A percentile compares a stretch with the other conserved stretches of the same genome.
These are phyloP conservation scores for Gnatocerus cornutus DNA, from an alignment of 2,888 invertebrate genomes.

Conservation along the genomic window DNA sequence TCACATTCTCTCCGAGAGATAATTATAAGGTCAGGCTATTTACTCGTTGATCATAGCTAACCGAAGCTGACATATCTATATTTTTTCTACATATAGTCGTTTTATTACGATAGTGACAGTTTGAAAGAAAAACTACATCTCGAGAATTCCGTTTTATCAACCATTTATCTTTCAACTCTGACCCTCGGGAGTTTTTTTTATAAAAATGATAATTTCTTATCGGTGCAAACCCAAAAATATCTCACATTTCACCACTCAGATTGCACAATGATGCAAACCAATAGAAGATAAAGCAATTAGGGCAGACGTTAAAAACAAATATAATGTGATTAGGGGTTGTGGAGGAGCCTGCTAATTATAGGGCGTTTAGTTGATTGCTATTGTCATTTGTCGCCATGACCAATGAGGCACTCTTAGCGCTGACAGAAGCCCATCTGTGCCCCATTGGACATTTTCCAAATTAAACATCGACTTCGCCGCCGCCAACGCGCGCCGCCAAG, in stretches of 20 bases:
- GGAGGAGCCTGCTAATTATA: conserved; percentile 48
- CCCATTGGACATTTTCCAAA: conserved; percentile 61
- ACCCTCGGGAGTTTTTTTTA: conserved; percentile 40
- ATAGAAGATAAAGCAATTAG: conserved; percentile 45
- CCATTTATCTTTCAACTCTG: conserved; percentile 41
- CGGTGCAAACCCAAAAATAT: conserved; percentile 29
- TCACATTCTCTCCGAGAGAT: conserved; percentile 38
- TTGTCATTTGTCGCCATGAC: conserved; percentile 64
- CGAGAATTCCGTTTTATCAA: conserved; percentile 40
- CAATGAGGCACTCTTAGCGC: conserved; percentile 64
- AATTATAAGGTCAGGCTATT: conserved; percentile 45
- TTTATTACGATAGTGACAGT: conserved; percentile 31
- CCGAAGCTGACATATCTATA: conserved; percentile 29
- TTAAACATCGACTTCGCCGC: conserved; percentile 55
- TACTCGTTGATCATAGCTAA: conserved; percentile 41
- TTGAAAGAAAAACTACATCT: conserved; percentile 23
- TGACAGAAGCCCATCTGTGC: conserved; percentile 65
- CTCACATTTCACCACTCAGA: conserved; percentile 7
- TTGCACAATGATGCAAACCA: background rate
- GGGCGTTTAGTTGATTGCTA: conserved; percentile 56
- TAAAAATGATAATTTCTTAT: conserved; percentile 42
- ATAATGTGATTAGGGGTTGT: conserved; percentile 51
- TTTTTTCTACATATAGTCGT: conserved; percentile 21
- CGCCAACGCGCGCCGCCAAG: background rate
- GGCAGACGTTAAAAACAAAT: conserved; percentile 47